Base-by-base conservation (phyloP, 2,888 invertebrate genomes). In the Cataglyphis cursor region DNA sequence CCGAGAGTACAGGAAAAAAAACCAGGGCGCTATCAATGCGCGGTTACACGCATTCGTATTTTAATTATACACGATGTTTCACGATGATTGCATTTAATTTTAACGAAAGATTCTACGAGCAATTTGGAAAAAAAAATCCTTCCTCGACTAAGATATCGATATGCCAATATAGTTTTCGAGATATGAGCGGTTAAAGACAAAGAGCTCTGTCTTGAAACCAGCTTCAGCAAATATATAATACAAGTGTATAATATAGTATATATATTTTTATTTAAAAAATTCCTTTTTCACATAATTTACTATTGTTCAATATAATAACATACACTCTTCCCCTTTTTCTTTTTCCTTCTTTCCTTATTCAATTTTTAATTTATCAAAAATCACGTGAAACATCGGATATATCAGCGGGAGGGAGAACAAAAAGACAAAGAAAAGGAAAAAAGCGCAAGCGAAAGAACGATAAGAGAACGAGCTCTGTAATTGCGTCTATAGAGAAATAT, bases 341-440 rank as follows among this genome's bases (percentile, higher is more conserved):
- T 24, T 24, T 15, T 48, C 18, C 35, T 10, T 28, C 10, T 28
- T 0, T 21, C 28, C 44, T 15, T 31, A n/a, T 61, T 61, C 9
- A 44, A 74, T 28, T 61, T 31, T 8, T 44, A 15, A 74, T 28
- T 44, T 59, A 73, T n/a, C n/a, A 51, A n/a, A n/a, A 28, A 38
- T 61, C n/a, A 73, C 38, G 59, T 59, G n/a, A 44, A 74, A 74
- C 12, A 74, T 74, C n/a, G 21, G 28, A n/a, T 31, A 57, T 41
- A 74, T 59, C 38, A 18, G 18, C n/a, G 51, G 8, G 51, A 51
- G 12, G 12, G 1, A 51, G 18, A 68, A 10, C 18, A 38, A 59
- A 38, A 18, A 1, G 28, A 28, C 12, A 38, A 24, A 59, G 10
- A 31, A 61, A 73, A 61, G 18, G 0, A n/a, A 73, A n/a, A 73